Base-by-base conservation (phyloP, 2,113 vertebrate genomes). In the Mystacornis crossleyi region DNA sequence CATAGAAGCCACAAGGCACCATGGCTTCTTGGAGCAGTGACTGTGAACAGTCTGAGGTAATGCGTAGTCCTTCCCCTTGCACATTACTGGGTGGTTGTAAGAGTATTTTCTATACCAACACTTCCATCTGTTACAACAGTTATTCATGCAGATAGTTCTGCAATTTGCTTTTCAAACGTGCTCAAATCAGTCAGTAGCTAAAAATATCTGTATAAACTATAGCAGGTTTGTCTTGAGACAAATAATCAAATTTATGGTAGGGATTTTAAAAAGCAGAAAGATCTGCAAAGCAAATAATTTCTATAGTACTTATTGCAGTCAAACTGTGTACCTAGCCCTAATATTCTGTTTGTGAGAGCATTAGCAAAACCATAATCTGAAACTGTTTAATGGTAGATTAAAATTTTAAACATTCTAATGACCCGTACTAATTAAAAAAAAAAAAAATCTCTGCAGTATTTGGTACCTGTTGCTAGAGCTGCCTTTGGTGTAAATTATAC, bases 351-450 rank as follows among this genome's bases (percentile, higher is more conserved):
- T 82, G 20, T 58, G 60, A 81, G 6, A 60, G 8, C 29, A 19
- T 43, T 77, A 45, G 25, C 14, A 34, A 50, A 64, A 53, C 18
- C 21, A 40, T 72, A 40, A 81, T 40, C 64, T 57, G 19, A 77
- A 86, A 38, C 38, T 48, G 6, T 43, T 33, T 36, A 51, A 14
- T 38, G 8, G 8, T 18, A 78, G 10, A 60, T 43, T 31, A 55
- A 84, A 73, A 78, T 33, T 18, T 45, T 58, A 69, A 83, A 51
- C 23, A 47, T 64, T 54, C 3, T n/a, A 60, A 40, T 13, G 47
- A 53, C 8, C 8, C 15, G 29, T 5, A 20, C 1, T 62, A 38
- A 48, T 53, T 24, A 0, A 33, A 19, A 45, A 24, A 33, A n/a
- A 42, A 8, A 21, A 33, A 5, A 20, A 18, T 28, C 23, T 57